Conservation (phyloP, 2,888 invertebrate genomes). For the Tipula lateralis region DNA sequence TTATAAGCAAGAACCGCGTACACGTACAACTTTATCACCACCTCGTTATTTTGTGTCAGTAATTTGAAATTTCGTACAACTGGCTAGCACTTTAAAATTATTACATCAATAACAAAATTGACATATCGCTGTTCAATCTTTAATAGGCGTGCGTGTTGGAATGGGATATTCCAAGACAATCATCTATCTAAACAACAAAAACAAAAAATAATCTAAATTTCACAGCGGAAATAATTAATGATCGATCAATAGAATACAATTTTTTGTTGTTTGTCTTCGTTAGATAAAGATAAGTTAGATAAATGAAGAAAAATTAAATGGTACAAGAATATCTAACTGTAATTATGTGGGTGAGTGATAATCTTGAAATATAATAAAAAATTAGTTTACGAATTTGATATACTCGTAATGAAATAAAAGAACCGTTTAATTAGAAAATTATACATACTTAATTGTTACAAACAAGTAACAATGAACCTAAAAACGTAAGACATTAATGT, state of each 20-base stretch:
- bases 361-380: background rate
- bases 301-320: background rate
- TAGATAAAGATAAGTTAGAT: background rate
- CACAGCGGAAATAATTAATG: background rate
- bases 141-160: background rate
- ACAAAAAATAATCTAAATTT: background rate
- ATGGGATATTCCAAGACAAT: background rate
- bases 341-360: background rate
- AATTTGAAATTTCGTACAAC: background rate
- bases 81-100: background rate
- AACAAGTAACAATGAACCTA: background rate
- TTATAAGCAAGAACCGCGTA: background rate
- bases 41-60: background rate
- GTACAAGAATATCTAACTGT: background rate
- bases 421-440: conserved; percentile 7
- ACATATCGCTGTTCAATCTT: background rate
- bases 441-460: background rate
- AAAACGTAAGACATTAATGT: background rate
- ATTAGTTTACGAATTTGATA: background rate
- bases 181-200: background rate
- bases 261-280: background rate
- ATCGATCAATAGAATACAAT: background rate
- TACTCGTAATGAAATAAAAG: background rate
- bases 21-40: background rate
- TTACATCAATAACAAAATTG: background rate